Conservation (phyloP, 2,113 vertebrate genomes). For the Apodemus speciosus region DNA sequence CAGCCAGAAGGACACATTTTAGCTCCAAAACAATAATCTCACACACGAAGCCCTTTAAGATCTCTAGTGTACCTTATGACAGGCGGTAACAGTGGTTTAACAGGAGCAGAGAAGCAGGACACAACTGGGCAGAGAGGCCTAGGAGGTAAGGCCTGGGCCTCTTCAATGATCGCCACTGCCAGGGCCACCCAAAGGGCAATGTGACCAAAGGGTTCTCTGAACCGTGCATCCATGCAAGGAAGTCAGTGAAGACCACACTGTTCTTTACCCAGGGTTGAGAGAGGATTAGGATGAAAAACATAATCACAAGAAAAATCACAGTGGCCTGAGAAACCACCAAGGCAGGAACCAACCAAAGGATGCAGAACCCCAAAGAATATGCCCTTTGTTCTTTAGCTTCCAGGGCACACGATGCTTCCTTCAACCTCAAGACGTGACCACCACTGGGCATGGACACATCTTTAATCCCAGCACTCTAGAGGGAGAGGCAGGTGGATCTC, state of each 20-base stretch:
- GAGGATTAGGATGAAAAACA: not conserved
- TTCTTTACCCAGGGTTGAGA: not conserved
- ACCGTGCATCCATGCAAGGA: not conserved
- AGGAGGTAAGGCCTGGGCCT: not conserved
- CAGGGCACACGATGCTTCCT: not conserved
- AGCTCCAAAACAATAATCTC: not conserved
- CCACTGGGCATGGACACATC: not conserved
- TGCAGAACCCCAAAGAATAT: not conserved
- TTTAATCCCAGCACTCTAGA: not conserved
- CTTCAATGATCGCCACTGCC: not conserved
- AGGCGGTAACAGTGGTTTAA: accelerated
- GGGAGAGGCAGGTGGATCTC: not conserved
- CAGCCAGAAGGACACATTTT: accelerated
- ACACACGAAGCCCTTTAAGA: accelerated
- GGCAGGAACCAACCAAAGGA: not conserved
- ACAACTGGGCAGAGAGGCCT: accelerated
- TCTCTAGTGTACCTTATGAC: accelerated
- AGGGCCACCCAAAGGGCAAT: not conserved
- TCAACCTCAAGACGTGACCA: not conserved
- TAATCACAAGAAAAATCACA: not conserved
- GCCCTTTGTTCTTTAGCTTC: not conserved
- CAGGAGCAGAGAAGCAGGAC: not conserved
- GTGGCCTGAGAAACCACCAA: not conserved
- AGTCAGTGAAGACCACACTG: not conserved
- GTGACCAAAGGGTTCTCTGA: not conserved